Base-by-base conservation (phyloP, 2,113 vertebrate genomes). In the Acanthisitta chloris region DNA sequence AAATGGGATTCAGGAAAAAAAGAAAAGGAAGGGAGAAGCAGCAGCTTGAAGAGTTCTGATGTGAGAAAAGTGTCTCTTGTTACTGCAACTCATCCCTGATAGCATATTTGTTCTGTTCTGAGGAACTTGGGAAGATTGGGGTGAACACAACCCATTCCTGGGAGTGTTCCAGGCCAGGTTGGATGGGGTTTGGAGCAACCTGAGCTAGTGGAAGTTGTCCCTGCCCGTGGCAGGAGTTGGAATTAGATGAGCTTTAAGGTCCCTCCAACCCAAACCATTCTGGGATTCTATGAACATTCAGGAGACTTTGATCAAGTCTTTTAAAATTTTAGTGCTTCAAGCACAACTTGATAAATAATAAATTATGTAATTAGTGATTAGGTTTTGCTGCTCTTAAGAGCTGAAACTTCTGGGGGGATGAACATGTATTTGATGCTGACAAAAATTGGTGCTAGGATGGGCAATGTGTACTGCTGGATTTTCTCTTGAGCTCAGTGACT, bases 381-480 rank as follows among this genome's bases (percentile, higher is more conserved):
- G 48, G 14, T 67, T 79, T 82, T 66, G 9, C 48, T 29, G 55
- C 14, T 48, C 51, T 54, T 26, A n/a, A 5, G 25, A 34, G 28
- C 25, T 34, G 31, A 49, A 73, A 65, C 65, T 18, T 26, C 3
- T 3, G 40, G 46, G 31, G 17, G 18, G 3, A 52, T 48, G 17
- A 46, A 23, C 28, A 19, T 25, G 14, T 36, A 15, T 59, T 13
- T 72, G 26, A 7, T 67, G 20, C 24, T 70, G 19, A 19, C 17
- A 40, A 19, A n/a, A 38, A 52, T 5, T 51, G 49, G 20, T 66
- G 16, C 54, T 1, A 1, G 26, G 34, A 19, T 36, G 71, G 48
- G 55, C 36, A 17, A 1, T 4, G 20, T 17, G 2, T 19, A 5
- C 4, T n/a, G 40, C 17, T 10, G 10, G 5, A 14, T 16, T 42